Evolutionary conservation across 2,888 invertebrate species (phyloP).

Genomic region (Hyppa rectilinea): DNA sequence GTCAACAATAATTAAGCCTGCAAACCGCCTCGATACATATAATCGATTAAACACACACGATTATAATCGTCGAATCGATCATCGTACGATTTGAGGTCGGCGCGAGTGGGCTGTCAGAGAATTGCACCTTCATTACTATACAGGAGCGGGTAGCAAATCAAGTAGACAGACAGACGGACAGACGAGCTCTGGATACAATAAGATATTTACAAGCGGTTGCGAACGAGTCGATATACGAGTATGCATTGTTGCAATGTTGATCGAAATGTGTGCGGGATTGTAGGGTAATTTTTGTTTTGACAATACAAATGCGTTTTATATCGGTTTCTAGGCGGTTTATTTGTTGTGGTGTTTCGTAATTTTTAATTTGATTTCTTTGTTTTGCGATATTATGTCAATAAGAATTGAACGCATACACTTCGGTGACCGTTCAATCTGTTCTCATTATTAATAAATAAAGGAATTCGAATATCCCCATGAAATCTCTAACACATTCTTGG

Average conservation of each 20-base stretch:
- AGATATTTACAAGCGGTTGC: conserved; percentile 83
- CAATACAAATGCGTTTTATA: conserved; percentile 69
- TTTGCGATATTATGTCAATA: not conserved
- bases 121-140: conserved; percentile 86
- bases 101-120: conserved; percentile 78
- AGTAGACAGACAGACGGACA: conserved; percentile 81
- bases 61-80: conserved; percentile 82
- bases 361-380: conserved; percentile 25
- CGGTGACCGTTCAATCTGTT: no score
- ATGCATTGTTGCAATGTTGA: conserved; percentile 70
- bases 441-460: no score
- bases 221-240: conserved; percentile 74
- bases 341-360: conserved; percentile 39
- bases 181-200: conserved; percentile 82
- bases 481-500: not conserved
- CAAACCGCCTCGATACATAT: conserved; percentile 70
- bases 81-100: conserved; percentile 76
- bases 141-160: conserved; percentile 85
- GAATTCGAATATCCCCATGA: no score
- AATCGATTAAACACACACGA: conserved; percentile 79
- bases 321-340: conserved; percentile 29
- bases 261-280: conserved; percentile 67
- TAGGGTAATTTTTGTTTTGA: conserved; percentile 78
- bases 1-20: conserved; percentile 77
- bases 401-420: not conserved